These are phyloP conservation scores for Neogale vison DNA, from an alignment of 2,113 vertebrate species.

Conservation along the genomic window DNA sequence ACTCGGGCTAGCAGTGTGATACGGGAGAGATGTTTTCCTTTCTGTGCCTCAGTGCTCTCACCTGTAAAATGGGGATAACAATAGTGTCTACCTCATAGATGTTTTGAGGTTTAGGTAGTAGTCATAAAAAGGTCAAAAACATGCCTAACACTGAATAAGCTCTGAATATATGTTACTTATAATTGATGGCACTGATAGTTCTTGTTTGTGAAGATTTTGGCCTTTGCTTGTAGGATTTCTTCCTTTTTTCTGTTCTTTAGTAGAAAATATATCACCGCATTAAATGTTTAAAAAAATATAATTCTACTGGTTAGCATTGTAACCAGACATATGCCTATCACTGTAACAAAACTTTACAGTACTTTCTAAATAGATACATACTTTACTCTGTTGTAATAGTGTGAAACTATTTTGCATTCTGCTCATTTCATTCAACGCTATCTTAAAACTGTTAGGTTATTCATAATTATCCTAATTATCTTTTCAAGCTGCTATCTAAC, in stretches of 20 bases:
- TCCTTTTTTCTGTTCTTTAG: neutral
- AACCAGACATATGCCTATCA: neutral
- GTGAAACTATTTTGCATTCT: conserved; percentile 20
- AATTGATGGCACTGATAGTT: neutral
- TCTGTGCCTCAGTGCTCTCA: neutral
- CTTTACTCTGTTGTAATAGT: neutral
- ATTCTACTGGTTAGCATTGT: neutral
- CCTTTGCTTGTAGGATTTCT: conserved; percentile 16
- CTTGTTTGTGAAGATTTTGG: conserved; percentile 27
- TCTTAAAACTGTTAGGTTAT: neutral
- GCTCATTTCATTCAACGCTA: neutral
- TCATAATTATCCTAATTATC: conserved; percentile 29
- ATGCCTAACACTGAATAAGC: neutral
- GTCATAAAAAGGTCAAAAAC: neutral
- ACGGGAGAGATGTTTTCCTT: neutral
- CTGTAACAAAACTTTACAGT: neutral
- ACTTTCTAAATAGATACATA: neutral
- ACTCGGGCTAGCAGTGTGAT: neutral
- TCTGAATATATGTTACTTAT: neutral
- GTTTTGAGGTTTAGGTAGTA: neutral
- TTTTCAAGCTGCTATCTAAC: conserved; percentile 2
- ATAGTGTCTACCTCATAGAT: neutral
- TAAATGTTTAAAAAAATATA: neutral
- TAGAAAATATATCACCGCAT: neutral
- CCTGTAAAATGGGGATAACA: neutral